Base-by-base conservation (phyloP, 2,113 vertebrate genomes). In the Burhinus bistriatus region DNA sequence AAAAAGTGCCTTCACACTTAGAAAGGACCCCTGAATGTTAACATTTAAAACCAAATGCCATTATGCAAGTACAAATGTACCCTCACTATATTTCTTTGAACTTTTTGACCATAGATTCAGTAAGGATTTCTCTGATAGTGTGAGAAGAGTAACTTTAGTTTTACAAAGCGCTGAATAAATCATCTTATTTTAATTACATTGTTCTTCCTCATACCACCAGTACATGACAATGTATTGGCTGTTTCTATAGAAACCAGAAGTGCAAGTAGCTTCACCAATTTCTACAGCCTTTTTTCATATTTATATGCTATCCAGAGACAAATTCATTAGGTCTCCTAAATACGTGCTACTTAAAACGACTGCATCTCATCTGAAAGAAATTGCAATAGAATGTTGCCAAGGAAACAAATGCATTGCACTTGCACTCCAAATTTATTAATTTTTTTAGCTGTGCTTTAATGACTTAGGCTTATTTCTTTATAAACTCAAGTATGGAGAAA, bases 171-270 rank as follows among this genome's bases (percentile, higher is more conserved):
- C 42, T 57, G 62, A 75, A 94, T 95, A 96, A 87, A 87, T 95
- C 49, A 91, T 38, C 87, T 85, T 82, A 87, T 80, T 91, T 66
- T 92, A 96, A 45, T 83, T 44, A 96, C 80, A 58, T 72, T 96
- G 93, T 96, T 95, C 95, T 95, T 93, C 91, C 85, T 89, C 95
- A 93, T 59, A 78, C 27, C 52, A 87, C 16, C 54, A 36, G 77
- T 72, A 91, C 61, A 45, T 66, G 83, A 90, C 92, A 96, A 76
- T 96, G 95, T 84, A 97, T 90, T 76, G 49, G 94, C 30, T 87
- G 98, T 98, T 98, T 97, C 98, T 96, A 98, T 98, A 97, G 98
- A 98, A 98, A 98, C 98, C 95, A 94, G 62, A 94, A 96, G 92
- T 81, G 91, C 84, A 76, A 87, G 84, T 62, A 47, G 93, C 95